phyloP scores from a whole-genome alignment of 2,888 invertebrate species.

The Serripes groenlandicus region DNA sequence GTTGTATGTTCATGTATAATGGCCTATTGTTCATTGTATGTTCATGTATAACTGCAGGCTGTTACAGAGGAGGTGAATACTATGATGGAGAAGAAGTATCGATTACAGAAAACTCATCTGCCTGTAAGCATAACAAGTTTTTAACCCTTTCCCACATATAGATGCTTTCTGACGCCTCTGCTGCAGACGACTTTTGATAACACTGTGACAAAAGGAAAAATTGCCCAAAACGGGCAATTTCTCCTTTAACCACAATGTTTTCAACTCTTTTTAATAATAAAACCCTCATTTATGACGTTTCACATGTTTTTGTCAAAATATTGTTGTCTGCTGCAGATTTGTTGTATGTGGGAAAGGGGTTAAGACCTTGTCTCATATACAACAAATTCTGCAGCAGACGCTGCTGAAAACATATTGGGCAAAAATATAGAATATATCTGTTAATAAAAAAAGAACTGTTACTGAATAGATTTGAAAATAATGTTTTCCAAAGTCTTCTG shows the following conservation, averaged over 20 bases:
- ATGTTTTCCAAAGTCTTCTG: too few relatives aligned
- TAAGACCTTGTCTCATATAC: too few relatives aligned
- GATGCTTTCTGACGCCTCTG: not conserved
- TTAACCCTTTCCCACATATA: not conserved
- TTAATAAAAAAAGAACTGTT: too few relatives aligned
- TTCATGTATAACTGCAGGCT: constrained; percentile 86
- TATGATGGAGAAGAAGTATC: constrained; percentile 89
- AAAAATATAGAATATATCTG: too few relatives aligned
- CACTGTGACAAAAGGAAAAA: not conserved
- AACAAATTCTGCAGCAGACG: too few relatives aligned
- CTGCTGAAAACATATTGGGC: too few relatives aligned
- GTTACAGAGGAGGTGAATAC: constrained; percentile 91
- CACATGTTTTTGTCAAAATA: not conserved
- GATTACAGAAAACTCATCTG: constrained; percentile 88
- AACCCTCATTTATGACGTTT: too few relatives aligned
- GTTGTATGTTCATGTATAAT: too few relatives aligned
- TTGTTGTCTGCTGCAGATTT: not conserved
- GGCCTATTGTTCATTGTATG: too few relatives aligned
- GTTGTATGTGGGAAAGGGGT: not conserved
- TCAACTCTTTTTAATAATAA: not conserved
- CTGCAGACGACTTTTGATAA: not conserved
- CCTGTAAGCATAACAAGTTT: constrained; percentile 87
- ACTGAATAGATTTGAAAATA: too few relatives aligned
- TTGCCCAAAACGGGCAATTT: not conserved
- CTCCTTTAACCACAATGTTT: not conserved